Evolutionary conservation across 1,140 invertebrate genomes (phyloP), one percentile per base, ranked within the genome.

Genomic region (Coenobita brevimanus): DNA sequence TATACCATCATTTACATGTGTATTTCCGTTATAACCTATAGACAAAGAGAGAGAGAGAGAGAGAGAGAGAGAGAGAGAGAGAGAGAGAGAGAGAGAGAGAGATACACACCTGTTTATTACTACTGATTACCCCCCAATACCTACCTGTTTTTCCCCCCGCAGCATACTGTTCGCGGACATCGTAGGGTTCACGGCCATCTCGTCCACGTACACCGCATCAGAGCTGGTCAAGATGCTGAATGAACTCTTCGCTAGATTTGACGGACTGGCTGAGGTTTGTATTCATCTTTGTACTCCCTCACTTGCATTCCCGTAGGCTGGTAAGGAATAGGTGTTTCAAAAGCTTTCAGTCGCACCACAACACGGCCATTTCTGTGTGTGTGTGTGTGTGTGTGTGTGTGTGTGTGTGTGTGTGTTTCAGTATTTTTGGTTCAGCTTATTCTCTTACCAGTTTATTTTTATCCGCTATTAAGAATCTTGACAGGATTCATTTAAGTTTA

Each of bases 181-280:
- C 91, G 97, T 98, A 4, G 97, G 97, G 33, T 98, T 98, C 92
- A 98, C 97, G 0, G 97, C 97, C 38, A 98, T 98, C 89, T 98
- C 98, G 0, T 99, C 98, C 0, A 98, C 97, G 0, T 98, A 98
- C 93, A 97, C 96, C 50, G 97, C 97, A 54, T 96, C 97, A 91
- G 97, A 98, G 92, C 94, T 98, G 73, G 97, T 98, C 21, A 97
- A 97, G 93, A 98, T 98, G 92, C 94, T 98, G 71, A 98, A 98
- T 93, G 97, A 98, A 93, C 93, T 98, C 57, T 98, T 98, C 92
- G 97, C 97, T 38, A 94, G 97, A 91, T 98, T 98, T 92, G 97
- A 98, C 93, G 95, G 97, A 91, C 94, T 98, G 8, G 96, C 97
- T 69, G 97, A 97, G 94, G 96, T 97, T 15, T 64, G 82, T 46